A percentile compares a stretch with the other conserved stretches of the same genome.
Evolutionary conservation across 2,797 vertebrate genomes (phyloP).

Genomic region (Austrolebias charrua): DNA sequence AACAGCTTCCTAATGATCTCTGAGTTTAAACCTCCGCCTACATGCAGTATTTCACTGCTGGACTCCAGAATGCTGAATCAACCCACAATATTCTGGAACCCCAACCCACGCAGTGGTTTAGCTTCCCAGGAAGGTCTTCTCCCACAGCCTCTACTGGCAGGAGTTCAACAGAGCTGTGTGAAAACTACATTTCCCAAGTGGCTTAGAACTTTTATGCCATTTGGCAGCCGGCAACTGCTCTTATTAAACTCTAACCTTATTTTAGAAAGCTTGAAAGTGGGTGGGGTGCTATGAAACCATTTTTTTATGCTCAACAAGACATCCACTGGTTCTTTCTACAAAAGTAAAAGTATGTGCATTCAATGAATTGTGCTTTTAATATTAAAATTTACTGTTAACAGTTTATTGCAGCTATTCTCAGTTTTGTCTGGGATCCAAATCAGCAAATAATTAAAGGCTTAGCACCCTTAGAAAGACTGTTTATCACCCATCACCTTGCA

Average conservation of each 20-base stretch:
- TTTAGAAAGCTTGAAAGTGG: slow-evolving; percentile 31
- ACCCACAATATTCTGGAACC: slow-evolving; percentile 43
- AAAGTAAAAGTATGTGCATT: not conserved
- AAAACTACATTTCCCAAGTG: slow-evolving; percentile 71
- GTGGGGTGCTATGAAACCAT: slow-evolving; percentile 19
- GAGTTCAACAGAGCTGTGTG: slow-evolving; percentile 63
- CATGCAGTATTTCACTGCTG: slow-evolving; percentile 14
- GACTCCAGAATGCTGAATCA: slow-evolving; percentile 17
- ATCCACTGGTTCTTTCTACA: slow-evolving; percentile 19
- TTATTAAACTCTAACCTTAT: slow-evolving; percentile 35
- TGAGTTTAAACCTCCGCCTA: slow-evolving; percentile 29
- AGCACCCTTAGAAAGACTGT: too few species aligned
- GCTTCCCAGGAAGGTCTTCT: slow-evolving; percentile 54
- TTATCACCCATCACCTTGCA: too few species aligned
- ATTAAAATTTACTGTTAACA: too few species aligned
- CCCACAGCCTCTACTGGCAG: slow-evolving; percentile 59
- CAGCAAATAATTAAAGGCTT: not conserved
- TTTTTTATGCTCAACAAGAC: slow-evolving; percentile 24
- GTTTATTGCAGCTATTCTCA: not conserved
- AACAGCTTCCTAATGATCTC: slow-evolving; percentile 57
- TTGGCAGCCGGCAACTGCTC: slow-evolving; percentile 29
- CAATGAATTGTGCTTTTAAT: not conserved
- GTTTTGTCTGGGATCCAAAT: too few species aligned
- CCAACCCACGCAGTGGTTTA: slow-evolving; percentile 55
- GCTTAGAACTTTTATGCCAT: slow-evolving; percentile 53